Conservation (phyloP, 2,888 invertebrate species). For the Invenusta paracnida region DNA sequence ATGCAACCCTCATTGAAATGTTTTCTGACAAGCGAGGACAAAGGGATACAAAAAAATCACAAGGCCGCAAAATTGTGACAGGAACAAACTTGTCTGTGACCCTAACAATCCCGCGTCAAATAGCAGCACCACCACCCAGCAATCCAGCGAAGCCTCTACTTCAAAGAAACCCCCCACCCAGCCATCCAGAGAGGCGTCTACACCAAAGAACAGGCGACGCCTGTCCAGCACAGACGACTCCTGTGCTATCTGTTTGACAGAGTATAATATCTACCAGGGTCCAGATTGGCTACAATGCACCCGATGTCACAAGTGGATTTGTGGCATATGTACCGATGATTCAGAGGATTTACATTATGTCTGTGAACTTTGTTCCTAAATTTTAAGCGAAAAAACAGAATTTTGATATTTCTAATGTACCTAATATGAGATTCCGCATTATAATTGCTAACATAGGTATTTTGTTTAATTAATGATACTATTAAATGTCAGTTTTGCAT, state of each 20-base stretch:
- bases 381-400: background rate
- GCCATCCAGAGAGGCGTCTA: background rate
- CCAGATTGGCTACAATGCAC: background rate
- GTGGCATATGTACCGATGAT: background rate
- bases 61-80: background rate
- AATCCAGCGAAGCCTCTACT: background rate
- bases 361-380: background rate
- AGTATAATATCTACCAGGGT: background rate
- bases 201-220: background rate
- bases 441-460: background rate
- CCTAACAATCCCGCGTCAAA: background rate
- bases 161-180: background rate
- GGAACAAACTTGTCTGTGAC: background rate
- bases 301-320: background rate
- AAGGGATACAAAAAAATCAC: background rate
- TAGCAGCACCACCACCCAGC: background rate
- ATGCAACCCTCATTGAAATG: slow-evolving; percentile 22
- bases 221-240: background rate
- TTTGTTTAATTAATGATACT: background rate
- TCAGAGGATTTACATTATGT: too few species aligned
- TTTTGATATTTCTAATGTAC: background rate
- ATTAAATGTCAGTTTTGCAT: background rate
- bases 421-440: background rate
- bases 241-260: background rate
- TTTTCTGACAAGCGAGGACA: background rate